Base-by-base conservation (phyloP, 1,140 invertebrate genomes). In the Heliconius congener region DNA sequence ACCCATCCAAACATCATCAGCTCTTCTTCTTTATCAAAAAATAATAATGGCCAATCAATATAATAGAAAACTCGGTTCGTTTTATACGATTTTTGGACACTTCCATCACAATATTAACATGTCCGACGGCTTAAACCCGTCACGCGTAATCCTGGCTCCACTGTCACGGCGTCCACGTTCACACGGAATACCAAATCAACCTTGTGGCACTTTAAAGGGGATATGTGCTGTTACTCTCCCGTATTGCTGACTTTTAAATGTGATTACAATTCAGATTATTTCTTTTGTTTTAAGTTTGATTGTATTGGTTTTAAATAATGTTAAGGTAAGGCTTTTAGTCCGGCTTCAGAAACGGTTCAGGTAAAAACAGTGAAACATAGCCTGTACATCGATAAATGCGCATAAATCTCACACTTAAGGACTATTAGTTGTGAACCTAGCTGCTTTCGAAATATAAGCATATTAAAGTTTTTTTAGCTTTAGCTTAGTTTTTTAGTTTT, bases 141-240 rank as follows among this genome's bases (percentile, higher is more conserved):
- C 76, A 81, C 76, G n/a, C 74, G 73, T 81, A 81, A 81, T 81
- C 80, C 80, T 77, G 71, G 74, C 74, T 46, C 75, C 70, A 34
- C 39, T 77, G 79, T 57, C 55, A 30, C 23, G 60, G 76, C 50
- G 71, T 80, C 19, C 46, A 57, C 73, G 78, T 77, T 81, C 80
- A 81, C 80, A 81, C 57, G 52, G 80, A 78, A 81, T 81, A 81
- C 80, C 37, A 74, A 60, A 81, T 81, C 72, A 81, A 27, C 23
- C 76, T 70, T 77, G 66, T 77, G 46, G 27, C 76, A 23, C 66
- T 77, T 77, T 72, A 72, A 77, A 77, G 72, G 76, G 76, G 76
- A 71, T 72, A 72, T 77, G 71, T 77, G 76, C 76, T 50, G 70
- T 77, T 71, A 37, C 34, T 72, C 70, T 77, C 70, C 18, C 46